Percentiles rank a stretch among this genome's conserved stretches.
These are phyloP conservation scores for Notolabrus celidotus DNA, from an alignment of 2,797 vertebrate genomes.

Conservation along the genomic window DNA sequence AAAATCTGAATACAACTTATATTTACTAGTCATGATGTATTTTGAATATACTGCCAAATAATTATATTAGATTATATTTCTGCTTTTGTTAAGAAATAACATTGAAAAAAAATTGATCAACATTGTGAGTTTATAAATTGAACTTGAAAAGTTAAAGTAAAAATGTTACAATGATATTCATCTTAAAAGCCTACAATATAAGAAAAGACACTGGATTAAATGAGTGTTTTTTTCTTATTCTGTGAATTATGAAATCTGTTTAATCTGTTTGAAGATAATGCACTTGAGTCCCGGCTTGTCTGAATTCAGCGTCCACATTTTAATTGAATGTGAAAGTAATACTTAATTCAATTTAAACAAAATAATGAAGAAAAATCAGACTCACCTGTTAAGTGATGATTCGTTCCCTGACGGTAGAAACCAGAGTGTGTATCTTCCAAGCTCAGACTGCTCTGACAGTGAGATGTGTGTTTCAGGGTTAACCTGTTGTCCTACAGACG, in stretches of 20 bases:
- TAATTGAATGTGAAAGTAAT: not conserved
- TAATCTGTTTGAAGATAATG: not conserved
- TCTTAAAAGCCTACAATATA: not conserved
- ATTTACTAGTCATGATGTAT: too few relatives aligned
- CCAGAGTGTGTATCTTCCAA: not conserved
- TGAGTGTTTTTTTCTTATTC: not conserved
- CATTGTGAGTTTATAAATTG: too few relatives aligned
- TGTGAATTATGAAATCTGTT: not conserved
- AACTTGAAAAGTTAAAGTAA: not conserved
- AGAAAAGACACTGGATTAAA: not conserved
- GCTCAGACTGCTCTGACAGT: slow-evolving; percentile 28
- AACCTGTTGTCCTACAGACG: slow-evolving; percentile 50
- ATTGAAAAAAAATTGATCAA: not conserved
- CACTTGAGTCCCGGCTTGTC: not conserved
- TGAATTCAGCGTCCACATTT: not conserved
- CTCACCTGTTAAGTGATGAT: slow-evolving; percentile 60
- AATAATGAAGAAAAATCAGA: not conserved
- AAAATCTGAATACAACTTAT: not conserved
- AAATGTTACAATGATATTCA: not conserved
- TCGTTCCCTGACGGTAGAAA: not conserved
- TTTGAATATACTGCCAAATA: too few relatives aligned
- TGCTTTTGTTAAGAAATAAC: not conserved
- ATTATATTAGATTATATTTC: too few relatives aligned
- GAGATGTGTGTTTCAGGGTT: slow-evolving; percentile 44
- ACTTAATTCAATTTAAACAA: not conserved